phyloP scores from a whole-genome alignment of 2,797 vertebrate genomes.

The Galagoides demidoff region DNA sequence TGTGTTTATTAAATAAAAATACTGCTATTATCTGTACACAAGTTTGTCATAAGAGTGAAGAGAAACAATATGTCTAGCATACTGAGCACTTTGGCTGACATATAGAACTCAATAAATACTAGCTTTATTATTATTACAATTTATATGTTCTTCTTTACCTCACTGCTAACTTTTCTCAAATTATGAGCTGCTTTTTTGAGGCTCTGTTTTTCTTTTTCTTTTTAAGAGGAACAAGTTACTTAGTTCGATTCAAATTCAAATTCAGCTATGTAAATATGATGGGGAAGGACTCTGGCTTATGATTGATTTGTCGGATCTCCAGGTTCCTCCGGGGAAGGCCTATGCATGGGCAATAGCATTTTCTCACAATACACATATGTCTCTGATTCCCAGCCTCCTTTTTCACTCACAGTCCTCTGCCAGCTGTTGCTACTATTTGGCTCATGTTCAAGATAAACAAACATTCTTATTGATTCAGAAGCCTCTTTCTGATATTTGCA shows the following conservation, averaged over 20 bases:
- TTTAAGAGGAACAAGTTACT: not conserved
- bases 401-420: conserved; percentile 40
- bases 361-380: not conserved
- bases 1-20: not conserved
- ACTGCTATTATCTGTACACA: not conserved
- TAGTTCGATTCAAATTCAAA: not conserved
- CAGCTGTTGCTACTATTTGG: conserved; percentile 82
- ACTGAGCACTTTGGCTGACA: not conserved
- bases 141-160: not conserved
- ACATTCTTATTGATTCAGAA: conserved; percentile 76
- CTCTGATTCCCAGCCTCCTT: not conserved
- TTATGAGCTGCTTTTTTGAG: not conserved
- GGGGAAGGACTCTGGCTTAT: not conserved
- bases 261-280: not conserved
- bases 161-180: not conserved
- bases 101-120: not conserved
- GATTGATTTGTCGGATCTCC: not conserved
- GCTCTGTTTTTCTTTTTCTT: not conserved
- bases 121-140: not conserved
- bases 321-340: not conserved
- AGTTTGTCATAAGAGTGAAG: not conserved
- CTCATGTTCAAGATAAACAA: conserved; percentile 78
- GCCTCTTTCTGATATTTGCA: conserved; percentile 75
- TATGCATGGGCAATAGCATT: not conserved
- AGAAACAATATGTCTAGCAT: not conserved